These are phyloP conservation scores for Lophochroa leadbeateri DNA, from an alignment of 2,113 vertebrate species.

Conservation along the genomic window DNA sequence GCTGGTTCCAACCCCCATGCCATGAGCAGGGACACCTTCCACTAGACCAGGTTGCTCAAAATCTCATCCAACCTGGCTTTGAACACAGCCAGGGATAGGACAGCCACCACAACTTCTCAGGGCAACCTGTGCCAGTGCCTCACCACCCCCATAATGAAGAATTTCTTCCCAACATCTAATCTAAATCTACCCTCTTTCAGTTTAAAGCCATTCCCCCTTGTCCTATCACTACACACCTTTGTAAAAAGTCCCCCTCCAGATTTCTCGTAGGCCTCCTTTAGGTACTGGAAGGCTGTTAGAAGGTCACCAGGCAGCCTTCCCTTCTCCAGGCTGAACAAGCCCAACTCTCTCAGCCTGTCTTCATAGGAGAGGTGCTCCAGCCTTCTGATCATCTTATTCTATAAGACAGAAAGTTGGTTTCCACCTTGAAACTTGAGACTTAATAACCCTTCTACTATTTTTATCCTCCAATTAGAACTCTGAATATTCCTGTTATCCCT, in stretches of 20 bases:
- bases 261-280: not conserved
- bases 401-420: not conserved
- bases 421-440: not conserved
- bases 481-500: conserved; percentile 40
- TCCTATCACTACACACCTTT: not conserved
- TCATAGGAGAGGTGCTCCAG: not conserved
- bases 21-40: not conserved
- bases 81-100: not conserved
- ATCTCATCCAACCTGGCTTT: not conserved
- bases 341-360: not conserved
- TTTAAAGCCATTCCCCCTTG: not conserved
- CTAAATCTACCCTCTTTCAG: not conserved
- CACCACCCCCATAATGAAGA: not conserved
- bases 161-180: not conserved
- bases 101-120: not conserved
- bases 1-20: not conserved
- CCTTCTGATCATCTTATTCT: not conserved
- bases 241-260: not conserved
- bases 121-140: not conserved
- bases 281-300: not conserved
- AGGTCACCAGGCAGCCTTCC: not conserved
- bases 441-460: not conserved
- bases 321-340: not conserved
- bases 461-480: conserved; percentile 25
- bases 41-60: not conserved